Evolutionary conservation across 2,797 vertebrate species (phyloP).

Genomic region (Siniperca scherzeri): DNA sequence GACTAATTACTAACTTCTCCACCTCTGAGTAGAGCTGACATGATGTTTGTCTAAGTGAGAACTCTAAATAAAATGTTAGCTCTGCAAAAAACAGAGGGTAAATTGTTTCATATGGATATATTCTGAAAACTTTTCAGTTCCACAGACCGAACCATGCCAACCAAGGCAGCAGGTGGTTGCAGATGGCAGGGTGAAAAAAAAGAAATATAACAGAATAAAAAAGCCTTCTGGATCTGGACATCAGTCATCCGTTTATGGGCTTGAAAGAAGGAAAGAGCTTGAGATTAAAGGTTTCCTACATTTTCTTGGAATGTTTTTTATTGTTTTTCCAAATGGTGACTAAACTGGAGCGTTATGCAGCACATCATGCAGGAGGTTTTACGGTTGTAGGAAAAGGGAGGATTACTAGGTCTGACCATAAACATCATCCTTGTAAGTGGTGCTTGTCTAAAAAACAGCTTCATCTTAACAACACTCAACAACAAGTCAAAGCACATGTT

Average conservation of each 20-base stretch:
- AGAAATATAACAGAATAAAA: neutral
- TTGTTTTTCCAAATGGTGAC: slow-evolving; percentile 64
- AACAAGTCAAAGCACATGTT: slow-evolving; percentile 54
- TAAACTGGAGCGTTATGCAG: slow-evolving; percentile 51
- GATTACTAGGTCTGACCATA: slow-evolving; percentile 44
- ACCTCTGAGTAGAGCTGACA: slow-evolving; percentile 8
- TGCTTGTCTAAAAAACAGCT: slow-evolving; percentile 47
- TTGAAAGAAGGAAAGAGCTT: slow-evolving; percentile 22
- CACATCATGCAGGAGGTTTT: slow-evolving; percentile 52
- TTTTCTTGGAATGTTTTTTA: slow-evolving; percentile 57
- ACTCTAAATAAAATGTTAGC: slow-evolving; percentile 15
- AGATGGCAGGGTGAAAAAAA: neutral
- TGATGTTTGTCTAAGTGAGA: slow-evolving; percentile 2
- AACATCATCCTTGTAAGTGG: slow-evolving; percentile 54
- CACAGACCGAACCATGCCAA: neutral
- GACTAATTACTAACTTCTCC: slow-evolving; percentile 2
- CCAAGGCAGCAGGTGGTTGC: neutral
- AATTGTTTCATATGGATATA: neutral
- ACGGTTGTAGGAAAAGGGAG: slow-evolving; percentile 18
- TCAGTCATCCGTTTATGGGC: slow-evolving; percentile 38
- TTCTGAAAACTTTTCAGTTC: neutral
- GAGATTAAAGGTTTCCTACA: slow-evolving; percentile 55
- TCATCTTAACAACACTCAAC: slow-evolving; percentile 41
- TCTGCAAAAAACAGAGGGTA: neutral
- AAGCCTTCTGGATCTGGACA: slow-evolving; percentile 27